These are phyloP conservation scores for Eupithecia subumbrata DNA, from an alignment of 2,888 invertebrate species.

Conservation along the genomic window DNA sequence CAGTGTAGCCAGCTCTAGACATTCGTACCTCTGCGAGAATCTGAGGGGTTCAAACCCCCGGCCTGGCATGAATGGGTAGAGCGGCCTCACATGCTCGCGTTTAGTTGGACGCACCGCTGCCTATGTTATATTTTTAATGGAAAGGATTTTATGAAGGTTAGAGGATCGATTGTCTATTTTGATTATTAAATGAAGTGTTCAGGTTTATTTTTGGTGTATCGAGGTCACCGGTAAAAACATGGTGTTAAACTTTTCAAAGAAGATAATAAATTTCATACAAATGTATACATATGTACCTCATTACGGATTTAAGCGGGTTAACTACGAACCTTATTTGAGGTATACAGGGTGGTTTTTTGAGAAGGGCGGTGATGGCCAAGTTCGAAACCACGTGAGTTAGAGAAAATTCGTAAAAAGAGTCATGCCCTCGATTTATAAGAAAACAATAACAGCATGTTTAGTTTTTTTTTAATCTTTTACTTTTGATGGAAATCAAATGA, in stretches of 20 bases:
- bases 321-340: no score
- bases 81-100: neutral
- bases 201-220: constrained; percentile 22
- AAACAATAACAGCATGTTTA: no score
- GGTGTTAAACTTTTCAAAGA: neutral
- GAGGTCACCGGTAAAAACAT: constrained; percentile 20
- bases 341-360: no score
- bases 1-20: neutral
- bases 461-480: no score
- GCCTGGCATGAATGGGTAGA: constrained; percentile 49
- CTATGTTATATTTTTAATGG: constrained; percentile 48
- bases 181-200: constrained; percentile 31
- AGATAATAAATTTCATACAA: no score
- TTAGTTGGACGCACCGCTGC: constrained; percentile 50
- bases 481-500: no score
- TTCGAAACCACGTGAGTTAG: no score
- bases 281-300: no score
- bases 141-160: constrained; percentile 47
- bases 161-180: constrained; percentile 43
- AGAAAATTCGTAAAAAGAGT: no score
- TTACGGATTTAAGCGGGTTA: no score
- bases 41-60: constrained; percentile 7
- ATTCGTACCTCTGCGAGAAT: neutral
- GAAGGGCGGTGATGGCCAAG: no score
- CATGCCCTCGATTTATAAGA: no score